A percentile compares a stretch with the other conserved stretches of the same genome.
Conservation (phyloP, 2,888 invertebrate genomes). For the Dicyrtomina minuta region DNA sequence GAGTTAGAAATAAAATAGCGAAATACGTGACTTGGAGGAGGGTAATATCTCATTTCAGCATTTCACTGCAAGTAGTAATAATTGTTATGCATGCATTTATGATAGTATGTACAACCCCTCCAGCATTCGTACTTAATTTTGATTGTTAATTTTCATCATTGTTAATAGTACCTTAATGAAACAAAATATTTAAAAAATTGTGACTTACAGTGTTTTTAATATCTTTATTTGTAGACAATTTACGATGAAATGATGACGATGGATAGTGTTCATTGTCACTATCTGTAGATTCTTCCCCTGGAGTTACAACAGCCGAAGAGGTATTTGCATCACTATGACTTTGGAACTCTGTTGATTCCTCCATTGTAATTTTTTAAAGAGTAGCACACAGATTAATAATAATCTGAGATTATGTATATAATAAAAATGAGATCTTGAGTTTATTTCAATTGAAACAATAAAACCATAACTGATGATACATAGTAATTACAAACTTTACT, state of each 20-base stretch:
- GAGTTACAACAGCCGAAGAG: background rate
- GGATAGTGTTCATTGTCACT: conserved; percentile 77
- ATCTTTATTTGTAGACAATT: conserved; percentile 79
- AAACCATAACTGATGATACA: too few species aligned
- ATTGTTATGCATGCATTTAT: too few species aligned
- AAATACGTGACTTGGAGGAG: too few species aligned
- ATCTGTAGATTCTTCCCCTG: conserved; percentile 68
- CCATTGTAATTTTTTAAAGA: background rate
- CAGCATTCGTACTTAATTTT: too few species aligned
- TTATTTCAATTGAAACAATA: background rate
- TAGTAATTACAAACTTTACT: too few species aligned
- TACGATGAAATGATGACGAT: conserved; percentile 72
- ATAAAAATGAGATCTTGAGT: background rate
- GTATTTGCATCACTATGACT: background rate
- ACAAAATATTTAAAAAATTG: background rate
- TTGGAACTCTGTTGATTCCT: conserved; percentile 1
- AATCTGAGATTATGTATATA: background rate
- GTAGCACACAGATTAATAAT: background rate
- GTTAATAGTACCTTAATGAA: background rate
- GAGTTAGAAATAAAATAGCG: too few species aligned
- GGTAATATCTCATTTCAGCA: too few species aligned
- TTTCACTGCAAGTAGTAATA: too few species aligned
- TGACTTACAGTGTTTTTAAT: conserved; percentile 73
- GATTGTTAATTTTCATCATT: too few species aligned
- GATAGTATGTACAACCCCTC: too few species aligned